Conservation (phyloP, 2,113 vertebrate species). For the Ammodytes dubius region DNA sequence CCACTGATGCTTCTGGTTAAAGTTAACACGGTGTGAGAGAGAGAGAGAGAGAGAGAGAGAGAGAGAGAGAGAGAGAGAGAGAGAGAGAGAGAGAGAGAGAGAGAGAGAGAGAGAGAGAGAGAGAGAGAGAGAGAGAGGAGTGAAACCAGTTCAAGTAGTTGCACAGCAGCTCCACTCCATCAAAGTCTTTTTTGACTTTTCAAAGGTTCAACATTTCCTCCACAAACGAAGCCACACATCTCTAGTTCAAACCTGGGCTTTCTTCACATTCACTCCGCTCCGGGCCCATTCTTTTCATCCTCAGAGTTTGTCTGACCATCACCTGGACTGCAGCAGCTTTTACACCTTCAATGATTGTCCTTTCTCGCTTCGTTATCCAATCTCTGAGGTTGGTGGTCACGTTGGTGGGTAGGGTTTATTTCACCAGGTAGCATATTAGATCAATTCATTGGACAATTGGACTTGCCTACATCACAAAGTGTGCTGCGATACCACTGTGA, state of each 20-base stretch:
- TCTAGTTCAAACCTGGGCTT: slow-evolving; percentile 51
- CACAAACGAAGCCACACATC: slow-evolving; percentile 32
- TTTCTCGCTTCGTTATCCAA: slow-evolving; percentile 25
- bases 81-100: too few relatives aligned
- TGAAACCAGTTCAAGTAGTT: slow-evolving; percentile 19
- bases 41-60: too few relatives aligned
- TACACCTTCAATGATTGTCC: not conserved
- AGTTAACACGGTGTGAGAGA: not conserved
- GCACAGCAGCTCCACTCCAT: slow-evolving; percentile 14
- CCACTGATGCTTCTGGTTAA: slow-evolving; percentile 5
- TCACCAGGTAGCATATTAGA: too few relatives aligned
- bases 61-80: too few relatives aligned
- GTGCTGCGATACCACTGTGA: too few relatives aligned
- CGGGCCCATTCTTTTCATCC: slow-evolving; percentile 59
- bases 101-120: too few relatives aligned
- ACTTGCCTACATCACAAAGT: too few relatives aligned
- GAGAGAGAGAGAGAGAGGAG: not conserved
- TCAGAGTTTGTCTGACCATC: slow-evolving; percentile 55
- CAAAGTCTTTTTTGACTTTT: slow-evolving; percentile 49
- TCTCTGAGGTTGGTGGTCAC: not conserved
- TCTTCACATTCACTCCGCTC: slow-evolving; percentile 37
- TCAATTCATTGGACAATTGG: too few relatives aligned
- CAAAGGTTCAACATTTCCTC: slow-evolving; percentile 42
- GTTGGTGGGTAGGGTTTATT: too few relatives aligned
- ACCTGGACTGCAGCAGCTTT: slow-evolving; percentile 30